A percentile compares a stretch with the other conserved stretches of the same genome.
phyloP scores from a whole-genome alignment of 2,113 vertebrate species.

The Pundamilia nyererei region DNA sequence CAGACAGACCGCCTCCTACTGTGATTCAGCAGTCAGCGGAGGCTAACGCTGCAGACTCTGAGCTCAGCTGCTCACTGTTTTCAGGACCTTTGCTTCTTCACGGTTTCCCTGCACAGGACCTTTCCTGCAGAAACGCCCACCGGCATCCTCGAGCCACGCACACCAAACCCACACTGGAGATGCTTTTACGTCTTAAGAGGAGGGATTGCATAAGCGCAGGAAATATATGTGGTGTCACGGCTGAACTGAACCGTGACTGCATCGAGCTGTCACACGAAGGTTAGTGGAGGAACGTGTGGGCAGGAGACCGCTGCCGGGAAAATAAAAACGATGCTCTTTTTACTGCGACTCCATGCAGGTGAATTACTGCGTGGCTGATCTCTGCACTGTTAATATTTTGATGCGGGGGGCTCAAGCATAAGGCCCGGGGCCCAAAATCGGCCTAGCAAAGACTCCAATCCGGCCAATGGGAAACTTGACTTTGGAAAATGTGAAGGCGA shows the following conservation, averaged over 20 bases:
- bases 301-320: not conserved
- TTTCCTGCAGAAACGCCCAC: not conserved
- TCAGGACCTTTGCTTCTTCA: not conserved
- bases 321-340: not conserved
- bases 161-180: not conserved
- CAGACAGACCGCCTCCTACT: not conserved
- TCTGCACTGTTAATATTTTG: not conserved
- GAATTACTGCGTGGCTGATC: not conserved
- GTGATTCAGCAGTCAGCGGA: not conserved
- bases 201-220: not conserved
- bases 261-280: not conserved
- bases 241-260: not conserved
- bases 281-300: not conserved
- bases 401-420: not conserved
- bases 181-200: not conserved
- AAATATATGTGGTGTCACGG: not conserved
- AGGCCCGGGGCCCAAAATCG: not conserved
- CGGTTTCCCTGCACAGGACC: not conserved
- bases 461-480: rapidly evolving
- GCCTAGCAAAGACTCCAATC: not conserved
- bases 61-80: not conserved
- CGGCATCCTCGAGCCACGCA: not conserved
- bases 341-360: not conserved
- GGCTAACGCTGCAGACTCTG: not conserved
- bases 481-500: not conserved